Conservation (phyloP, 2,113 vertebrate genomes). For the Furnarius figulus region DNA sequence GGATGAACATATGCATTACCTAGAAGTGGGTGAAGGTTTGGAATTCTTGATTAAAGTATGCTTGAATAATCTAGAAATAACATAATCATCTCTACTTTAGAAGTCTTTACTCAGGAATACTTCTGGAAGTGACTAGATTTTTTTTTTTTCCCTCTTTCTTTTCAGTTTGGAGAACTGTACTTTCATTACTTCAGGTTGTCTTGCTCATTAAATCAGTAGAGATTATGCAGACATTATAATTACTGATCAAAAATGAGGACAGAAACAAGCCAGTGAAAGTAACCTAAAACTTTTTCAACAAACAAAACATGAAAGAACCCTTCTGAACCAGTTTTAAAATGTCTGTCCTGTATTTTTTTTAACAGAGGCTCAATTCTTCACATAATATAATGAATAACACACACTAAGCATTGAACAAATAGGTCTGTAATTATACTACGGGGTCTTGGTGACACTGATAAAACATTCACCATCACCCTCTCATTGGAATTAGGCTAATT, state of each 20-base stretch:
- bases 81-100: not conserved
- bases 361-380: slow-evolving; percentile 40
- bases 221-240: not conserved
- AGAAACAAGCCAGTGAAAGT: not conserved
- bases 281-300: not conserved
- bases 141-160: not conserved
- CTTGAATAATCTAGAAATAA: not conserved
- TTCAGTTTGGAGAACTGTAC: not conserved
- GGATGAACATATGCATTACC: too few species aligned
- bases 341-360: not conserved
- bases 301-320: not conserved
- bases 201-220: not conserved
- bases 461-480: slow-evolving; percentile 49
- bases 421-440: slow-evolving; percentile 60
- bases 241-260: not conserved
- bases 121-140: not conserved
- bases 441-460: slow-evolving; percentile 67
- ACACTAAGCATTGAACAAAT: slow-evolving; percentile 48
- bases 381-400: slow-evolving; percentile 56
- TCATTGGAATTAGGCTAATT: slow-evolving; percentile 64
- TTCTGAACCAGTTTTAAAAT: not conserved
- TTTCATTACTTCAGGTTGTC: not conserved
- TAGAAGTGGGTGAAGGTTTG: not conserved
- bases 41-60: not conserved
- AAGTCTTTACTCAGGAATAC: not conserved